Conservation (phyloP, 2,797 vertebrate genomes). For the Sebastes aleutianus region DNA sequence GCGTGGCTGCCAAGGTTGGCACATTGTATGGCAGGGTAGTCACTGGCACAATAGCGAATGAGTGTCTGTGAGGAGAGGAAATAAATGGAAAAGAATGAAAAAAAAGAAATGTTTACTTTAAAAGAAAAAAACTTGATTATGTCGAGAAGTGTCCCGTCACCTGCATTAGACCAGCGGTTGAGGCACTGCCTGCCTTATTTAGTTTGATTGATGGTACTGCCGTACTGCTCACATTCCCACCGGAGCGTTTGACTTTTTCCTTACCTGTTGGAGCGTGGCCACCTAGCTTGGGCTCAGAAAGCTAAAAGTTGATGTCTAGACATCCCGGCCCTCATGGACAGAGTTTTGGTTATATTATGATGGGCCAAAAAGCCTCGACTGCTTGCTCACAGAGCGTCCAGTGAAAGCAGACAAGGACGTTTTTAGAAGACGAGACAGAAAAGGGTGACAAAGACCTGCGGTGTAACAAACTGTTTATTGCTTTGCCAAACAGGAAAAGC, state of each 20-base stretch:
- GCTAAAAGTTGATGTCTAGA: constrained; percentile 43
- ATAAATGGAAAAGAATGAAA: constrained; percentile 1
- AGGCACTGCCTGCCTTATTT: constrained; percentile 38
- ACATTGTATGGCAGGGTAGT: neutral
- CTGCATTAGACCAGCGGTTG: constrained; percentile 19
- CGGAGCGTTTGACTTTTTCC: constrained; percentile 42
- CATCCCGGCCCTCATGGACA: constrained; percentile 16
- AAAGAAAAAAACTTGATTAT: neutral
- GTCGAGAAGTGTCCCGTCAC: constrained; percentile 3
- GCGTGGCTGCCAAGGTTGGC: constrained; percentile 6
- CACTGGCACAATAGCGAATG: neutral
- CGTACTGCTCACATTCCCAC: constrained; percentile 43
- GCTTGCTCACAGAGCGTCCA: neutral
- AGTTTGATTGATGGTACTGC: constrained; percentile 60
- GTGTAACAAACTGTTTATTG: neutral
- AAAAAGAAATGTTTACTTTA: neutral
- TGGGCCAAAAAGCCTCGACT: neutral
- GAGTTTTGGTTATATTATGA: constrained; percentile 13
- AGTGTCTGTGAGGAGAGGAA: neutral
- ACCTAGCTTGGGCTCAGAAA: constrained; percentile 31
- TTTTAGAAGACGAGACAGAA: neutral
- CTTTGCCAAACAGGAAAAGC: neutral
- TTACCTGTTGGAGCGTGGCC: constrained; percentile 39
- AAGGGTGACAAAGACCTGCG: neutral
- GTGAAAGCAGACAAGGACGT: neutral